phyloP scores from a whole-genome alignment of 2,797 vertebrate genomes.

The Arnoldichthys spilopterus region DNA sequence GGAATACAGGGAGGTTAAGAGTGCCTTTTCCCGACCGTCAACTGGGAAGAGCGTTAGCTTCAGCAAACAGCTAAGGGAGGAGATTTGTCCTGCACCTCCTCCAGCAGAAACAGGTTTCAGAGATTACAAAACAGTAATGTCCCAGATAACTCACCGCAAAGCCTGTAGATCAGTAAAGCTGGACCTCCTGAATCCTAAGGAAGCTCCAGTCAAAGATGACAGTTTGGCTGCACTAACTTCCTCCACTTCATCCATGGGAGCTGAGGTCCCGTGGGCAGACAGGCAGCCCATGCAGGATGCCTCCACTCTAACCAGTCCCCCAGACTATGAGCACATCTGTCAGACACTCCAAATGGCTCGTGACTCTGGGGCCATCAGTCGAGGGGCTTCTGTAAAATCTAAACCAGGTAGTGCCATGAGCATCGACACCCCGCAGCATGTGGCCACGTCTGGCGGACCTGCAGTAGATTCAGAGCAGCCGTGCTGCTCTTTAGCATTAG shows the following conservation, averaged over 20 bases:
- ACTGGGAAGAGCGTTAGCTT: conserved; percentile 82
- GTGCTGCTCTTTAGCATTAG: conserved; percentile 66
- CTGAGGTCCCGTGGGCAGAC: conserved; percentile 78
- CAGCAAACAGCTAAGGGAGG: conserved; percentile 81
- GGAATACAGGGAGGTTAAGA: conserved; percentile 82
- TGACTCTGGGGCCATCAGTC: conserved; percentile 70
- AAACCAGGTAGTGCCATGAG: conserved; percentile 65
- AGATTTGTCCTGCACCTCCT: conserved; percentile 71
- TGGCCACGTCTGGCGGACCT: conserved; percentile 45
- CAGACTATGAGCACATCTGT: conserved; percentile 84
- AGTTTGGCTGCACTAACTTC: conserved; percentile 66
- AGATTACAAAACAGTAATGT: conserved; percentile 79
- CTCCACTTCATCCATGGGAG: conserved; percentile 62
- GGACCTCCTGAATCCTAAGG: conserved; percentile 73
- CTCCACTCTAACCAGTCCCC: conserved; percentile 81
- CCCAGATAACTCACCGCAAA: conserved; percentile 78
- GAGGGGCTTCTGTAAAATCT: conserved; percentile 66
- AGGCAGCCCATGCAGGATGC: conserved; percentile 82
- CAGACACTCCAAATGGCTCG: conserved; percentile 77
- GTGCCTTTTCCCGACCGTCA: conserved; percentile 82
- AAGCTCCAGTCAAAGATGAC: conserved; percentile 76
- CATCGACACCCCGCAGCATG: conserved; percentile 61
- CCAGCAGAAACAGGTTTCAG: conserved; percentile 80
- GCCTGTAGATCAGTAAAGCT: conserved; percentile 79
- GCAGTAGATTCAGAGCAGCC: conserved; percentile 73